Evolutionary conservation across 2,888 invertebrate genomes (phyloP).

Genomic region (Pammene fasciana): DNA sequence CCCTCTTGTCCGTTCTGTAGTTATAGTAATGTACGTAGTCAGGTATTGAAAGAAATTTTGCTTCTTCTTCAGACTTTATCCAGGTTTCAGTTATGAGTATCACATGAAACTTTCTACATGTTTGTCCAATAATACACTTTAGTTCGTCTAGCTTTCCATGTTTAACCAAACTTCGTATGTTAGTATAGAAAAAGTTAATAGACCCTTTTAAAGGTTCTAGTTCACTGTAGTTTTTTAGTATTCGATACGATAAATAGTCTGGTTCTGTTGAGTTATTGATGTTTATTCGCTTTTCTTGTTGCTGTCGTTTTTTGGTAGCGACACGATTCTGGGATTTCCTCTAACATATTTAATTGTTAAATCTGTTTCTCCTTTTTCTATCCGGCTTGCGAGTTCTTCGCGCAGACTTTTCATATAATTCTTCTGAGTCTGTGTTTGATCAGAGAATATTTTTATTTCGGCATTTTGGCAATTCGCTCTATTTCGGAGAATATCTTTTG

Average conservation of each 20-base stretch:
- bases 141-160: slow-evolving; percentile 22
- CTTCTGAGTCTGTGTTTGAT: background rate
- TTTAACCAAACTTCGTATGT: slow-evolving; percentile 12
- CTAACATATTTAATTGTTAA: background rate
- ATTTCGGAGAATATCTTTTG: background rate
- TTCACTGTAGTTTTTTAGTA: background rate
- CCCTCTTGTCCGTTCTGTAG: slow-evolving; percentile 4
- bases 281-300: background rate
- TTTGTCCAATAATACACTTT: slow-evolving; percentile 1
- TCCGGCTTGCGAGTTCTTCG: background rate
- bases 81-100: slow-evolving; percentile 21
- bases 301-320: slow-evolving; percentile 1
- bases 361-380: background rate
- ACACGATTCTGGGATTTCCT: background rate
- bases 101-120: background rate
- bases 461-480: background rate
- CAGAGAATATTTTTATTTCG: background rate
- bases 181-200: slow-evolving; percentile 16
- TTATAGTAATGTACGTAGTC: slow-evolving; percentile 15
- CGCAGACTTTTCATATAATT: background rate
- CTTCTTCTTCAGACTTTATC: slow-evolving; percentile 25
- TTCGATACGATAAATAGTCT: background rate
- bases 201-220: background rate
- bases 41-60: background rate
- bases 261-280: background rate